Evolutionary conservation across 2,888 invertebrate species (phyloP), one percentile per base, ranked within the genome.

Genomic region (Nysson spinosus): DNA sequence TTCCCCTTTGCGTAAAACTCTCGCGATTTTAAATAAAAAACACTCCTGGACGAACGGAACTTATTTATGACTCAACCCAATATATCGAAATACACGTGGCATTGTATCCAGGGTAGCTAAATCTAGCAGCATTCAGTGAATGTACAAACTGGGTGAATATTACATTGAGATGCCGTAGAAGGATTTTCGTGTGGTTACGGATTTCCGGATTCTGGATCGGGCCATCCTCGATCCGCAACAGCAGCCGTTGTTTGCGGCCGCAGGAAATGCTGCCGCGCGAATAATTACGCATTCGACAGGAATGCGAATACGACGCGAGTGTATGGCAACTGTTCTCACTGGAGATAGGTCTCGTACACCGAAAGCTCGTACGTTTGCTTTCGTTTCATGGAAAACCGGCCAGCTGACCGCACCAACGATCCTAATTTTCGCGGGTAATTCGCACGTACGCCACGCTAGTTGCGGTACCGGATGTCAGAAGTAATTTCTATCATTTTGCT

Each of bases 281-380:
- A 69, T 69, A 69, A 72, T 72, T 62, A 52, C 37, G 43, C 49
- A 37, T 57, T 71, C 60, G 54, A 35, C 40, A 57, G 19, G 51
- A 61, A 42, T 35, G 43, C 34, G 44, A 43, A 43, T 28, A 52
- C 30, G 17, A 7, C 12, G 19, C 43, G 32, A 62, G 40, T 47
- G 40, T 39, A 50, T 60, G 20, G 24, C 43, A 35, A 6, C 50
- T 6, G 16, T 46, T 30, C 56, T 43, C 56, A 26, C 44, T 62
- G 62, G 20, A 44, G 60, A 43, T 26, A 43, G 44, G 44, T 58
- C 51, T 58, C 60, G 49, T 39, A 28, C 39, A 62, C 43, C 43
- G 24, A 14, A 37, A 30, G 49, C 49, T 43, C 40, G 34, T 19
- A 28, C 63, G 60, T 60, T 63, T 49, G 52, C 47, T 44, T 55